Evolutionary conservation across 1,140 invertebrate genomes (phyloP).

Genomic region (Hestina assimilis): DNA sequence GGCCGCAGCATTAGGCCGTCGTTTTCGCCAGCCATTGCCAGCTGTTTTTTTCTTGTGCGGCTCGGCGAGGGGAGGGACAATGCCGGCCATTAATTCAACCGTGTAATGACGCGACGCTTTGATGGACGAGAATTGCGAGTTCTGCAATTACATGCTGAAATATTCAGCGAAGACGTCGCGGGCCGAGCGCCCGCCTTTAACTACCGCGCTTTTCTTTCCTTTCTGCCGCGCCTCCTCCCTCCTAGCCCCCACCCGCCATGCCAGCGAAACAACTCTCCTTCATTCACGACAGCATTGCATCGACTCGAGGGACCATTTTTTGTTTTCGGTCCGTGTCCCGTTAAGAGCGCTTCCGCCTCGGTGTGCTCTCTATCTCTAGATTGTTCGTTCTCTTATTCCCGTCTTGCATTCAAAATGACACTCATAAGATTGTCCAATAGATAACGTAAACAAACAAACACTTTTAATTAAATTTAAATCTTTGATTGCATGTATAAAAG

Average conservation of each 20-base stretch:
- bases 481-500: not conserved
- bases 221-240: constrained; percentile 8
- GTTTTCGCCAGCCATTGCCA: constrained; percentile 40
- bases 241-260: not conserved
- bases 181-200: constrained; percentile 29
- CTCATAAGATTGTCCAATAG: not conserved
- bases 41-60: constrained; percentile 35
- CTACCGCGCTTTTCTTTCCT: constrained; percentile 37
- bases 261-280: constrained; percentile 21
- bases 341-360: constrained; percentile 29
- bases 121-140: constrained; percentile 53
- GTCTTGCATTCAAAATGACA: constrained; percentile 4
- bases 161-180: constrained; percentile 50
- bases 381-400: constrained; percentile 13
- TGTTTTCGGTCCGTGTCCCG: constrained; percentile 21
- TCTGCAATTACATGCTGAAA: constrained; percentile 61
- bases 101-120: constrained; percentile 53
- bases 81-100: constrained; percentile 46
- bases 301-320: constrained; percentile 32
- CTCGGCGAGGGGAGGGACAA: constrained; percentile 15
- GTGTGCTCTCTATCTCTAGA: constrained; percentile 15
- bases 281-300: constrained; percentile 32
- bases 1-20: constrained; percentile 40
- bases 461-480: not conserved
- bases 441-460: not conserved